Base-by-base conservation (phyloP, 2,797 vertebrate species). In the Merluccius polli region DNA sequence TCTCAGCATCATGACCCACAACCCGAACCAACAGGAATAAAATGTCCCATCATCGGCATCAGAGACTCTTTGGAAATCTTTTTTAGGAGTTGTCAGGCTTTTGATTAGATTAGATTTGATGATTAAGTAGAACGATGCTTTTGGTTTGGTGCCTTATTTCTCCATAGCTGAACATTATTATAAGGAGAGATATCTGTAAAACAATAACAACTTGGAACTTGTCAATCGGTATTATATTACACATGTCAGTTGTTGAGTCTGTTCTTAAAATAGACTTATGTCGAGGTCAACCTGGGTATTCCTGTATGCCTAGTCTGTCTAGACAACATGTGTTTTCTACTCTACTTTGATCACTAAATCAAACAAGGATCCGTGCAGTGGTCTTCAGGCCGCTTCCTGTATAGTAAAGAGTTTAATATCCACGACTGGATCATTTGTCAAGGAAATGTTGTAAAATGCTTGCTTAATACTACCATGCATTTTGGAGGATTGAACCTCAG, bases 271-370 rank as follows among this genome's bases (percentile, higher is more conserved):
- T 68, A 68, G 11, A 16, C 65, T 15, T 80, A 32, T 6, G 4
- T 36, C 70, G 63, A 70, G 38, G 52, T 27, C 32, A 35, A 71
- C 48, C 33, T 52, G 52, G 52, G 76, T 36, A 73, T 69, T 41
- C 30, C 35, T 44, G 69, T 70, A 74, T 52, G 44, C 72, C 78
- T 31, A 65, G 65, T 63, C 79, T 0, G 79, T 87, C 85, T 85
- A 89, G 87, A 90, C 78, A 65, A 75, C 81, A 85, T 79, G 73
- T 86, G 85, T 83, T 74, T 80, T 78, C 52, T 76, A 1, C 44
- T 77, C 79, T 79, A 79, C 79, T 73, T 82, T 73, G 30, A 77
- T 81, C 0, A 29, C 81, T 89, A 89, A 87, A 79, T 82, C 73
- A 83, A 86, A 84, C 85, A 89, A 81, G 78, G 79, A 81, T 82